Base-by-base conservation (phyloP, 2,888 invertebrate species). In the Tenthredo mesomela region DNA sequence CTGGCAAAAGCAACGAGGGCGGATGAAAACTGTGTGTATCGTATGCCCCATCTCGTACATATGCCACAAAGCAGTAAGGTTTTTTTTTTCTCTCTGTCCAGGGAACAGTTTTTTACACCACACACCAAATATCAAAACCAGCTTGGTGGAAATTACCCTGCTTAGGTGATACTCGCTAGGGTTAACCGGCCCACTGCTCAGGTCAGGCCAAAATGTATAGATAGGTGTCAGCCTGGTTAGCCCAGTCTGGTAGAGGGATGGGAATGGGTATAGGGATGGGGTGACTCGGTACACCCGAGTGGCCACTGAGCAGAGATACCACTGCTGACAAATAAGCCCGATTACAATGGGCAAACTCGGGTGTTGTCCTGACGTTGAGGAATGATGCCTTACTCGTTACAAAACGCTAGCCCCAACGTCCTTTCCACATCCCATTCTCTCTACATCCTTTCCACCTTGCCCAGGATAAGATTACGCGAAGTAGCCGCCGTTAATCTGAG, bases 251-350 rank as follows among this genome's bases (percentile, higher is more conserved):
- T 21, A 29, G 18, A 10, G 80, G 50, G 37, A 47, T 47, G 82
- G 78, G 58, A 47, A 47, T 47, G 47, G 47, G 12, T 47, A 15
- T 47, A 15, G 80, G 50, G 21, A 29, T 47, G 82, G 78, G 78
- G 58, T 21, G 82, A 82, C 70, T 70, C 82, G 70, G 82, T 82
- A 82, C 82, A 70, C 82, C 82, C 70, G 67, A 82, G 70, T 70
- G 82, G 43, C 82, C 70, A 65, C 67, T n/a, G 82, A 80, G 82
- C 82, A 58, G 82, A 82, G 82, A 80, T 80, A 80, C 80, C 80
- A 40, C 80, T 43, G 88, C 71, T 85, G 85, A 85, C 83, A 85
- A 85, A 85, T 85, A 85, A 75, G 85, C 82, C 54, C 85, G 71
- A 75, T 85, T 85, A 85, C 83, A 83, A 85, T 85, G 85, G 85